A percentile compares a stretch with the other conserved stretches of the same genome.
These are phyloP conservation scores for Drosophila testacea DNA, from an alignment of 2,888 invertebrate genomes.

Conservation along the genomic window DNA sequence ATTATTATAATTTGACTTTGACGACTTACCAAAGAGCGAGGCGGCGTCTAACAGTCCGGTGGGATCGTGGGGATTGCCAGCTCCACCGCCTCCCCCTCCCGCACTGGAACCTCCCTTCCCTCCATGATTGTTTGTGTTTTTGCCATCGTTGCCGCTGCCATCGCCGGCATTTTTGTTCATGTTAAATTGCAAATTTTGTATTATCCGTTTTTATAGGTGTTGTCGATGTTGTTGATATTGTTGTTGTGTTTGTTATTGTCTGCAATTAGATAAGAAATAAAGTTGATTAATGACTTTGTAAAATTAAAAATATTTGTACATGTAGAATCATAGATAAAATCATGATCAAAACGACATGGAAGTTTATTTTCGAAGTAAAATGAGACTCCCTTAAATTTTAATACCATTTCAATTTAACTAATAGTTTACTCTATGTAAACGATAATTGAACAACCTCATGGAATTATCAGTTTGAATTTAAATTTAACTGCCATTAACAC, in stretches of 20 bases:
- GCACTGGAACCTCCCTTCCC: constrained; percentile 85
- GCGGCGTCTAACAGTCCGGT: constrained; percentile 92
- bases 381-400: too few species aligned
- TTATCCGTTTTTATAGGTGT: constrained; percentile 17
- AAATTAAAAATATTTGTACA: too few species aligned
- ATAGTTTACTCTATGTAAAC: too few species aligned
- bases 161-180: constrained; percentile 94
- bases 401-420: too few species aligned
- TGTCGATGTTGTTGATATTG: constrained; percentile 18
- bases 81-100: constrained; percentile 80
- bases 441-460: too few species aligned
- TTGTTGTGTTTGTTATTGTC: constrained; percentile 28
- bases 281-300: neutral
- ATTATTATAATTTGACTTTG: neutral
- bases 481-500: too few species aligned
- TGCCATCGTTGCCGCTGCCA: constrained; percentile 84
- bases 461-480: too few species aligned
- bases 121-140: constrained; percentile 83
- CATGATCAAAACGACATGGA: too few species aligned
- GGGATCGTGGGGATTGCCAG: constrained; percentile 86
- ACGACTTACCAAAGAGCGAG: constrained; percentile 88
- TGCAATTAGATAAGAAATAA: constrained; percentile 11
- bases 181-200: constrained; percentile 63
- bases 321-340: too few species aligned
- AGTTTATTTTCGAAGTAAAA: too few species aligned